Conservation (phyloP, 1,140 invertebrate species). For the Branchinecta lindahli region DNA sequence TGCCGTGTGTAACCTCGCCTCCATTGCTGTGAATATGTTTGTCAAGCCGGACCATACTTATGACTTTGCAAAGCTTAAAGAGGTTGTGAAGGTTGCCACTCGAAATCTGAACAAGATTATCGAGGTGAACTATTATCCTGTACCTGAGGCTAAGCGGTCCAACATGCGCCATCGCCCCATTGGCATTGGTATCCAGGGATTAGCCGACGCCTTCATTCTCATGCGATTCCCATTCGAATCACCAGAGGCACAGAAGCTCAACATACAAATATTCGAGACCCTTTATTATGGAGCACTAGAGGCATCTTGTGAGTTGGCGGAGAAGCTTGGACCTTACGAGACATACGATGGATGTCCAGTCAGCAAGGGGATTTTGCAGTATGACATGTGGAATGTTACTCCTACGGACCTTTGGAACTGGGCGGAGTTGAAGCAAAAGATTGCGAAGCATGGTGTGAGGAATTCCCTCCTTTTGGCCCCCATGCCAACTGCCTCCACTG, state of each 20-base stretch:
- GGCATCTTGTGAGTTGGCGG: constrained; percentile 86
- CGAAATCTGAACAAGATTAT: constrained; percentile 95
- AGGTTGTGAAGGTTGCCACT: constrained; percentile 75
- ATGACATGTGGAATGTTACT: constrained; percentile 94
- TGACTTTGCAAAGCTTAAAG: constrained; percentile 76
- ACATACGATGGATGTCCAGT: constrained; percentile 81
- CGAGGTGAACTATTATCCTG: constrained; percentile 90
- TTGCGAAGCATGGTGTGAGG: constrained; percentile 74
- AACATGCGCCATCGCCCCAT: constrained; percentile 90
- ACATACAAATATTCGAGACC: constrained; percentile 95
- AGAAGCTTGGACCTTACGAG: constrained; percentile 70
- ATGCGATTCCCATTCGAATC: constrained; percentile 87
- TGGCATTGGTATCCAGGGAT: constrained; percentile 85
- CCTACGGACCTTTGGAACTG: constrained; percentile 84
- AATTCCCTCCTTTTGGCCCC: constrained; percentile 91
- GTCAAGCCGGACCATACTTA: constrained; percentile 58
- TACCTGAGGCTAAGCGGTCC: constrained; percentile 63
- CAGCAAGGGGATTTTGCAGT: constrained; percentile 89
- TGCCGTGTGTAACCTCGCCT: constrained; percentile 96
- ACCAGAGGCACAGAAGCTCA: constrained; percentile 65
- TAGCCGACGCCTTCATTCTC: constrained; percentile 90
- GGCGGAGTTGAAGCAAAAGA: constrained; percentile 63
- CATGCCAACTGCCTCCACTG: constrained; percentile 98
- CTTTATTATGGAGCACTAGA: constrained; percentile 95
- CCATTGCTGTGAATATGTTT: constrained; percentile 94